Conservation (phyloP, 1,140 invertebrate species). For the Aricia agestis region DNA sequence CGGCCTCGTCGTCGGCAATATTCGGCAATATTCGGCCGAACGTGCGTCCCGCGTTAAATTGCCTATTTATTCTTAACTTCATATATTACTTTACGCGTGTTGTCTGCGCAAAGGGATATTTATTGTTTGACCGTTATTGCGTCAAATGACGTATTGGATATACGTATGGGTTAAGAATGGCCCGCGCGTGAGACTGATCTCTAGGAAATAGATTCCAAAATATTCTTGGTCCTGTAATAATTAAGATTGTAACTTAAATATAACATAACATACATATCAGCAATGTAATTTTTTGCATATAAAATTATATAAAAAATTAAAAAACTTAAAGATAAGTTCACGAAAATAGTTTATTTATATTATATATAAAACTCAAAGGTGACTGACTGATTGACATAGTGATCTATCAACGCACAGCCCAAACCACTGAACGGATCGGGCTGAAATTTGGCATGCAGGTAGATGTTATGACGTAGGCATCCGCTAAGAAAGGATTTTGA, state of each 20-base stretch:
- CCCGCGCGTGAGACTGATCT: slow-evolving; percentile 39
- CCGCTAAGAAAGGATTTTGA: too few species aligned
- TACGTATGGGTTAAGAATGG: slow-evolving; percentile 60
- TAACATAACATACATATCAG: too few species aligned
- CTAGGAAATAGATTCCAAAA: background rate
- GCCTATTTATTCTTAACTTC: slow-evolving; percentile 77
- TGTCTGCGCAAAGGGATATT: slow-evolving; percentile 75
- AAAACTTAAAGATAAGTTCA: too few species aligned
- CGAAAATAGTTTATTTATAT: too few species aligned
- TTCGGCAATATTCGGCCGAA: slow-evolving; percentile 73
- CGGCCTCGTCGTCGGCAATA: slow-evolving; percentile 61
- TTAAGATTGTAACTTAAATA: background rate
- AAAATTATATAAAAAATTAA: too few species aligned
- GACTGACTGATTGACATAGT: too few species aligned
- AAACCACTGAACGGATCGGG: too few species aligned
- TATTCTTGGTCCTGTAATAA: background rate
- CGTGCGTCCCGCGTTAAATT: slow-evolving; percentile 73
- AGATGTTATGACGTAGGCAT: too few species aligned
- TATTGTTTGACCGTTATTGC: slow-evolving; percentile 75
- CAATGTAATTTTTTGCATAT: too few species aligned
- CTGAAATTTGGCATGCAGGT: too few species aligned
- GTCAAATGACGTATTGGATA: slow-evolving; percentile 68
- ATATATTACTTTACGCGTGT: slow-evolving; percentile 76
- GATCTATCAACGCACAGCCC: too few species aligned
- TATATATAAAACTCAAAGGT: too few species aligned